Evolutionary conservation across 2,888 invertebrate species (phyloP).

Genomic region (Oscheius onirici): DNA sequence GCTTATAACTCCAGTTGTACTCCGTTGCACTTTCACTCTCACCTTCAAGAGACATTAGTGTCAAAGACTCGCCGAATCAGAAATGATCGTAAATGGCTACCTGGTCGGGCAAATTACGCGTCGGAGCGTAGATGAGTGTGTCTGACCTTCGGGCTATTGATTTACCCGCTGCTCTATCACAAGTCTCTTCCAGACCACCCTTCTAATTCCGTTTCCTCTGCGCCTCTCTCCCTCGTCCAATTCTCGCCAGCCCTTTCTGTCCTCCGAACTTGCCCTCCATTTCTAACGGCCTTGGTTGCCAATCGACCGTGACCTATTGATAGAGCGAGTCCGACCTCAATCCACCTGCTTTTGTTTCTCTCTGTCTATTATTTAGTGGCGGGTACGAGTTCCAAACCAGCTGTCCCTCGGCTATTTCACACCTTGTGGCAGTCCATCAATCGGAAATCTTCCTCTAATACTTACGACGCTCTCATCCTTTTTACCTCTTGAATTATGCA

Average conservation of each 20-base stretch:
- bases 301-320: too few species aligned
- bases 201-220: slow-evolving; percentile 15
- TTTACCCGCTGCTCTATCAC: neutral
- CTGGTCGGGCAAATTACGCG: neutral
- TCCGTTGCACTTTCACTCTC: neutral
- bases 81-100: neutral
- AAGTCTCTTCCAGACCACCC: slow-evolving; percentile 17
- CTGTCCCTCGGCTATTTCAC: too few species aligned
- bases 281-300: too few species aligned
- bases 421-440: too few species aligned
- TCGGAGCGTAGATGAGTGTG: neutral
- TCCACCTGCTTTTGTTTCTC: neutral
- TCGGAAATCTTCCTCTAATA: too few species aligned
- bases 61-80: too few species aligned
- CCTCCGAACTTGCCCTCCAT: neutral
- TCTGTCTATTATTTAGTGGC: neutral
- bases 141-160: neutral
- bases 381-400: too few species aligned
- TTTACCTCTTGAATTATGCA: too few species aligned
- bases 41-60: too few species aligned
- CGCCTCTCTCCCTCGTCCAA: slow-evolving; percentile 2
- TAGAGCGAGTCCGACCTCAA: too few species aligned
- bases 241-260: neutral
- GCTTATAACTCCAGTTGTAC: neutral
- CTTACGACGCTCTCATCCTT: too few species aligned